phyloP scores from a whole-genome alignment of 23 tunicate species.

The Styela clava region DNA sequence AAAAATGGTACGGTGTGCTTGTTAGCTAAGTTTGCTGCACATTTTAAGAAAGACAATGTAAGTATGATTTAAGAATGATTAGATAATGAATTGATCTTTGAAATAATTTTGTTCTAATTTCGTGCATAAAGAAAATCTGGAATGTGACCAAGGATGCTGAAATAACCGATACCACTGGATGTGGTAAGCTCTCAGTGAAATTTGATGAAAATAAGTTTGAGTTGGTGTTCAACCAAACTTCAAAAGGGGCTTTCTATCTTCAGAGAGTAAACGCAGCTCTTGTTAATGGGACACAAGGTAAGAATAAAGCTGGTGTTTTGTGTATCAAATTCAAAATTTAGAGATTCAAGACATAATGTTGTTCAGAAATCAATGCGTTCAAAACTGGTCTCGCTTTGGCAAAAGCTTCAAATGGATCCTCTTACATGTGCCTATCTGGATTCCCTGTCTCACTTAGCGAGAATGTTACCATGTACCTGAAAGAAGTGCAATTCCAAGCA shows the following conservation, averaged over 20 bases:
- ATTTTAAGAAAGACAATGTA: not conserved
- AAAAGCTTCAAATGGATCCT: conserved; percentile 50
- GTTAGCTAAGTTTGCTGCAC: conserved; percentile 5
- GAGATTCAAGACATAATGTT: too few species aligned
- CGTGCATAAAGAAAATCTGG: conserved; percentile 5
- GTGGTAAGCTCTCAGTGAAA: not conserved
- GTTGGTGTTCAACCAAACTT: not conserved
- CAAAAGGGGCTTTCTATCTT: not conserved
- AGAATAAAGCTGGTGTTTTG: too few species aligned
- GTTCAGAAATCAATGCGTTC: too few species aligned
- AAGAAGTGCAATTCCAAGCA: conserved; percentile 72
- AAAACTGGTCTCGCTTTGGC: conserved; percentile 18
- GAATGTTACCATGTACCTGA: conserved; percentile 37
- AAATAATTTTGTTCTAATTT: not conserved
- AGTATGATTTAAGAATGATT: not conserved
- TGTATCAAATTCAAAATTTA: not conserved
- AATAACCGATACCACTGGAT: not conserved
- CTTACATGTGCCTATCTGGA: conserved; percentile 62
- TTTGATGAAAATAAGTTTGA: not conserved
- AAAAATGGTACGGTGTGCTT: conserved; percentile 9
- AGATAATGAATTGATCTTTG: not conserved
- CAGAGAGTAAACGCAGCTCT: not conserved
- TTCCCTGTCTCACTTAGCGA: conserved; percentile 22
- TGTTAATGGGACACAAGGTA: too few species aligned
- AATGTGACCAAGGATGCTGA: not conserved